These are phyloP conservation scores for Metopia argyrocephala DNA, from an alignment of 2,888 invertebrate genomes.

Conservation along the genomic window DNA sequence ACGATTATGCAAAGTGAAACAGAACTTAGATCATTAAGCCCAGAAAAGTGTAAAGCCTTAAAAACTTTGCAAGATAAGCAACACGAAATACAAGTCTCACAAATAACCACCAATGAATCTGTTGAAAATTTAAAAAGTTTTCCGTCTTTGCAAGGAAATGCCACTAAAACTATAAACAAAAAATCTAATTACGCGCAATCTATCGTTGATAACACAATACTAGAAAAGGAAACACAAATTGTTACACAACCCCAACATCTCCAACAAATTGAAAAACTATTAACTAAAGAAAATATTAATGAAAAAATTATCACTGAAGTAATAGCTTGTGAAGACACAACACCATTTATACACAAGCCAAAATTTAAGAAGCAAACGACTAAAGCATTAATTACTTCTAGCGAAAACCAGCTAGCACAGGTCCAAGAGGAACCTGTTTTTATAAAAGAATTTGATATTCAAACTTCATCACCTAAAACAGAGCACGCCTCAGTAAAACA, in stretches of 20 bases:
- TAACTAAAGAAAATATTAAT: constrained; percentile 24
- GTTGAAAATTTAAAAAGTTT: constrained; percentile 52
- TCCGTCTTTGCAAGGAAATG: background rate
- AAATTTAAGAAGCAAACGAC: constrained; percentile 40
- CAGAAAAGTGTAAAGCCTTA: constrained; percentile 65
- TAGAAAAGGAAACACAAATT: constrained; percentile 63
- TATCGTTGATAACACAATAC: constrained; percentile 49
- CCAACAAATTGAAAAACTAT: constrained; percentile 51
- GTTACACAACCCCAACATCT: background rate
- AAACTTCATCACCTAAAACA: constrained; percentile 7
- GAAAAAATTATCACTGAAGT: constrained; percentile 68
- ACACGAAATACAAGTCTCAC: constrained; percentile 68
- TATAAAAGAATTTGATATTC: constrained; percentile 26
- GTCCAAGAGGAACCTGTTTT: constrained; percentile 68
- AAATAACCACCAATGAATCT: constrained; percentile 68
- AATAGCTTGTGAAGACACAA: constrained; percentile 65
- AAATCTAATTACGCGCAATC: constrained; percentile 61
- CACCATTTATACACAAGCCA: constrained; percentile 37
- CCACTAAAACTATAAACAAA: constrained; percentile 38
- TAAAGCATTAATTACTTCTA: constrained; percentile 55
- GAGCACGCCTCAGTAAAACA: constrained; percentile 66
- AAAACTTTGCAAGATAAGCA: constrained; percentile 69
- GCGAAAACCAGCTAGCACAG: constrained; percentile 63
- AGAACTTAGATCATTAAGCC: constrained; percentile 22
- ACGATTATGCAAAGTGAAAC: constrained; percentile 69